Evolutionary conservation across 2,113 vertebrate species (phyloP).

Genomic region (Stegostoma tigrinum): DNA sequence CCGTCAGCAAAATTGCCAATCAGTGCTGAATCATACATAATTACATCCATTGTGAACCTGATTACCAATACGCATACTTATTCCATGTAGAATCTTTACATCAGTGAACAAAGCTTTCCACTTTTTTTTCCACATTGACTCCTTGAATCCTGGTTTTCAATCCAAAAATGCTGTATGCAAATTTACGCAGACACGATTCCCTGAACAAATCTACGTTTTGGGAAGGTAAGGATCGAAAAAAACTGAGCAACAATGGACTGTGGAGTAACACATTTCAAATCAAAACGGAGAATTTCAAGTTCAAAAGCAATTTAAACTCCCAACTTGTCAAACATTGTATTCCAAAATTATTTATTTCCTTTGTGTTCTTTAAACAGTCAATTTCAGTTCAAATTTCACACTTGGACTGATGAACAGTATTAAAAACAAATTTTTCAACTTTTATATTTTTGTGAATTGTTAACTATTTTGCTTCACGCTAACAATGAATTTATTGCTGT

Average conservation of each 20-base stretch:
- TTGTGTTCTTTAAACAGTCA: neutral
- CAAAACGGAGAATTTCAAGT: neutral
- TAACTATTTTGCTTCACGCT: neutral
- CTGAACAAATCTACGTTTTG: neutral
- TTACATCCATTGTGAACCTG: neutral
- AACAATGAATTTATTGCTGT: neutral
- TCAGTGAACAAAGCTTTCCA: neutral
- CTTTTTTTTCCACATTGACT: no score
- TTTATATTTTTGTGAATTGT: neutral
- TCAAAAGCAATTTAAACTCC: neutral
- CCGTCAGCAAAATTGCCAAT: neutral
- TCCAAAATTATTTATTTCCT: neutral
- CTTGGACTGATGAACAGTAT: neutral
- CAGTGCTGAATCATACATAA: neutral
- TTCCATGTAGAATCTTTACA: neutral
- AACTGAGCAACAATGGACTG: neutral
- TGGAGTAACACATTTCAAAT: neutral
- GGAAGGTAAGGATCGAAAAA: neutral
- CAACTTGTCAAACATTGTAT: neutral
- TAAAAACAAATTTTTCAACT: neutral
- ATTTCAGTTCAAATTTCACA: neutral
- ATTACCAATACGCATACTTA: neutral
- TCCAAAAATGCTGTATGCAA: neutral
- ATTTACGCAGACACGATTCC: neutral
- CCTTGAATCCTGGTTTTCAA: neutral